Base-by-base conservation (phyloP, 1,140 invertebrate species). In the Eriosoma lanigerum region DNA sequence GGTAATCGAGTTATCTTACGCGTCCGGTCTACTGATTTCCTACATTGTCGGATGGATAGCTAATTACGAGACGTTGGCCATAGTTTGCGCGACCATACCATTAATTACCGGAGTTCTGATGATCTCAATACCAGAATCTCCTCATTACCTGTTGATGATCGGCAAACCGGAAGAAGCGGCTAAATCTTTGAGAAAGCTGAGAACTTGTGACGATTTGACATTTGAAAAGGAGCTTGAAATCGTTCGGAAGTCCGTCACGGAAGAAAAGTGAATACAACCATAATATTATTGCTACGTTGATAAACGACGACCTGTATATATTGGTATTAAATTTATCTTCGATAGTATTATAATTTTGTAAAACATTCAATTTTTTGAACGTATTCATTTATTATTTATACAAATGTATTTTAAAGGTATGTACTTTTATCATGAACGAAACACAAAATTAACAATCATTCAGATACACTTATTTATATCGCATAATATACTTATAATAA, bases 121-220 rank as follows among this genome's bases (percentile, higher is more conserved):
- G 86, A 75, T 89, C 9, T 90, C 90, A 66, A 92, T 95, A 87
- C 94, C 94, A 0, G 95, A 97, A 84, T 92, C 93, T 48, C 95
- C 95, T 0, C 91, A 91, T 80, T 94, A 89, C 82, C 86, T 91
- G 46, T 86, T 94, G 0, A 86, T 87, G 15, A 89, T 89, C 83
- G 88, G 89, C 83, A 87, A 89, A 38, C 87, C 88, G 54, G 85
- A 88, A 9, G 89, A 91, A 3, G 94, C 94, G 0, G 84, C 89
- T 0, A 84, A 87, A 2, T 86, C 91, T 8, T 85, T 96, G 81
- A 87, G 88, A 66, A 92, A 89, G 82, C 86, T 97, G 0, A 87
- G 94, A 2, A 90, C 66, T 4, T 62, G 72, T 17, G 58, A 76
- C 3, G 64, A 82, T 10, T 5, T 32, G 17, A 73, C 50, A 13